Conservation (phyloP, 2,888 invertebrate genomes). For the Neoascia interrupta region DNA sequence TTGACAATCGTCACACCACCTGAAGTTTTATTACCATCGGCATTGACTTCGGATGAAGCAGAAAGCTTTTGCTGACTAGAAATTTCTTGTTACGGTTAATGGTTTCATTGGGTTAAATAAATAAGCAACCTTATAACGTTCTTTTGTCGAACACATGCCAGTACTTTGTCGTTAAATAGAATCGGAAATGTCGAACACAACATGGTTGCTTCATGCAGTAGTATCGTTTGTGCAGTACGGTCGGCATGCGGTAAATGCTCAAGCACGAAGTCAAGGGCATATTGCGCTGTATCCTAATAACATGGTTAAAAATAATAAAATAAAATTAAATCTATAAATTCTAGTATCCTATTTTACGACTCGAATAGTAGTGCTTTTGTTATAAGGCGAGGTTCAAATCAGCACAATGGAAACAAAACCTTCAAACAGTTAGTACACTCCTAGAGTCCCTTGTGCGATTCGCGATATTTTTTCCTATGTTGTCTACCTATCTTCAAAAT, state of each 20-base stretch:
- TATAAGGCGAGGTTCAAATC: too few species aligned
- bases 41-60: slow-evolving; percentile 74
- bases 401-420: too few species aligned
- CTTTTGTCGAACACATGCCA: slow-evolving; percentile 86
- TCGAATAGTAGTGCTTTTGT: too few species aligned
- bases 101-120: neutral
- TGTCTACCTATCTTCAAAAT: too few species aligned
- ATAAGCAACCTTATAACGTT: slow-evolving; percentile 79
- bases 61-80: slow-evolving; percentile 76
- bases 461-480: too few species aligned
- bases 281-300: slow-evolving; percentile 87
- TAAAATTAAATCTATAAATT: too few species aligned
- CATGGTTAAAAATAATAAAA: slow-evolving; percentile 35
- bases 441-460: too few species aligned
- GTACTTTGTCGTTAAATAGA: slow-evolving; percentile 89
- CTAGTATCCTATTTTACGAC: too few species aligned
- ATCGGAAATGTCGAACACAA: slow-evolving; percentile 90
- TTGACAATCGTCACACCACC: slow-evolving; percentile 90
- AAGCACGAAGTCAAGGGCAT: slow-evolving; percentile 90
- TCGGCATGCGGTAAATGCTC: slow-evolving; percentile 87
- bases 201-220: slow-evolving; percentile 89
- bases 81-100: slow-evolving; percentile 2
- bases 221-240: slow-evolving; percentile 86
- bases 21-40: slow-evolving; percentile 85
- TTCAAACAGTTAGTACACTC: too few species aligned